Conservation (phyloP, 2,113 vertebrate species). For the Coreoperca whiteheadi region DNA sequence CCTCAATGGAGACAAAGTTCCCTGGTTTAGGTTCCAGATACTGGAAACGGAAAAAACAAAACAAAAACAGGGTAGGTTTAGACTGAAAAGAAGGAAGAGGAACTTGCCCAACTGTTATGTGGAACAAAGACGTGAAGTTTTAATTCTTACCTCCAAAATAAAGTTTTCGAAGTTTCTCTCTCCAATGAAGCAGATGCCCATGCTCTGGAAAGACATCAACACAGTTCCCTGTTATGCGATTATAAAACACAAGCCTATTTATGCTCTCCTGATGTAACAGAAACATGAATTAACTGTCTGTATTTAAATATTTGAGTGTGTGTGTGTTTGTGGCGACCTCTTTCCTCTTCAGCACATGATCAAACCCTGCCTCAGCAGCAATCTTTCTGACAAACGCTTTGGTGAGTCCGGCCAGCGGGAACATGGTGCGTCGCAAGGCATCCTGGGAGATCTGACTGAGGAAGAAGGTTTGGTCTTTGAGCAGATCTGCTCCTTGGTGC, state of each 20-base stretch:
- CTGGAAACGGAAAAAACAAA: conserved; percentile 72
- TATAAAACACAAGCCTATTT: neutral
- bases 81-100: neutral
- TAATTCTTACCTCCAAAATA: conserved; percentile 89
- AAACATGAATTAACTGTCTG: neutral
- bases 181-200: conserved; percentile 98
- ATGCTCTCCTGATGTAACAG: neutral
- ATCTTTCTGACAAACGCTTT: conserved; percentile 95
- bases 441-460: conserved; percentile 96
- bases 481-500: conserved; percentile 89
- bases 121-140: neutral
- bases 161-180: conserved; percentile 94
- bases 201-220: conserved; percentile 85
- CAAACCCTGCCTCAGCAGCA: conserved; percentile 90
- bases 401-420: conserved; percentile 94
- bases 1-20: conserved; percentile 93
- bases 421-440: conserved; percentile 90
- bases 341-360: conserved; percentile 94
- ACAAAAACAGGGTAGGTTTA: neutral
- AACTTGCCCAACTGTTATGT: neutral
- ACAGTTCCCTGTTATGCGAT: neutral
- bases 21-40: conserved; percentile 94
- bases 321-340: conserved; percentile 84
- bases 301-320: neutral
- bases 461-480: conserved; percentile 99